Conservation (phyloP, 2,113 vertebrate species). For the Fulica atra region DNA sequence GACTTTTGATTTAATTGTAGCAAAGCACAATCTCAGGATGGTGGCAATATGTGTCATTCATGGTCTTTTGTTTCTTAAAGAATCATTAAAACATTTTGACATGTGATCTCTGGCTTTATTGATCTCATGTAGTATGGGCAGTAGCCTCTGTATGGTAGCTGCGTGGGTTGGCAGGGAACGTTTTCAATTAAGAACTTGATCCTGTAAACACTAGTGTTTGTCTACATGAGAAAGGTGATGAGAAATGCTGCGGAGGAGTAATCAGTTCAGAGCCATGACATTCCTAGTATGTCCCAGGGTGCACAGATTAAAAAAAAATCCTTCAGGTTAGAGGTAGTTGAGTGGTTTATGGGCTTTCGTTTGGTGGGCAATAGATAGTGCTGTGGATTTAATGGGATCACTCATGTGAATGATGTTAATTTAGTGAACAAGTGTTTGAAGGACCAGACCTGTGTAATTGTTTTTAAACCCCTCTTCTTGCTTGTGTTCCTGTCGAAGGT, state of each 20-base stretch:
- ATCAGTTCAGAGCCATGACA: neutral
- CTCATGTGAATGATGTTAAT: neutral
- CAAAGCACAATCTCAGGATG: slow-evolving; percentile 62
- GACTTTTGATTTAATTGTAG: neutral
- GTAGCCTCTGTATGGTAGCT: neutral
- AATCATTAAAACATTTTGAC: slow-evolving; percentile 1
- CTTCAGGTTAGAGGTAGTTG: neutral
- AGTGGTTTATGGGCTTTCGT: slow-evolving; percentile 5
- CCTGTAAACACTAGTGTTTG: neutral
- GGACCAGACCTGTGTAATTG: neutral
- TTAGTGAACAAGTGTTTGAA: neutral
- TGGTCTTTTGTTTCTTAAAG: neutral
- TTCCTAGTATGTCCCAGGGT: neutral
- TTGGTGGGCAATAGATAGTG: neutral
- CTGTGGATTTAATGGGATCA: neutral
- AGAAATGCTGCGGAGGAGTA: neutral
- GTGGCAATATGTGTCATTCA: slow-evolving; percentile 11
- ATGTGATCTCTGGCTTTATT: neutral
- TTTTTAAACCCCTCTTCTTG: neutral
- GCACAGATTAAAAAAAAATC: neutral
- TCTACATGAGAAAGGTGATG: neutral
- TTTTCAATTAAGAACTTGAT: neutral
- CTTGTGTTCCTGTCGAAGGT: neutral
- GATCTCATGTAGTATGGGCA: neutral
- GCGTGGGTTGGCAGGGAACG: neutral